Percentiles rank a stretch among this genome's conserved stretches.
Evolutionary conservation across 2,797 vertebrate species (phyloP).

Genomic region (Poeciliopsis turneri): DNA sequence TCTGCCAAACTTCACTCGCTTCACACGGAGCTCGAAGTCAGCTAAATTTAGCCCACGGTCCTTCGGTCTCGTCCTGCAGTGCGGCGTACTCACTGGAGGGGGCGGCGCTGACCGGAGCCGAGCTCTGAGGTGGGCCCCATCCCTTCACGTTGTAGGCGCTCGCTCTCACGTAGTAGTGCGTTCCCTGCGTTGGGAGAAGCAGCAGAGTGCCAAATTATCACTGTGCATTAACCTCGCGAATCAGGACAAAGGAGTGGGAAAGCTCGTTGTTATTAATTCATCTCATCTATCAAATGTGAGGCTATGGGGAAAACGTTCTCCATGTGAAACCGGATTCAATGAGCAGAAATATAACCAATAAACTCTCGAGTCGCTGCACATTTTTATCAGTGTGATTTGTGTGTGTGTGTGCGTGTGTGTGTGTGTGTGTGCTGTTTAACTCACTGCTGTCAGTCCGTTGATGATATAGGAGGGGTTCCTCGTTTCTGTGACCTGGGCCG

Average conservation of each 20-base stretch:
- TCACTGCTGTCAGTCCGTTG: conserved; percentile 74
- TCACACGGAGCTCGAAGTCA: conserved; percentile 38
- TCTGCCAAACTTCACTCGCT: conserved; percentile 36
- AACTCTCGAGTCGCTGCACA: conserved; percentile 10
- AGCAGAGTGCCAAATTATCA: conserved; percentile 55
- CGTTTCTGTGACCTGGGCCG: conserved; percentile 72
- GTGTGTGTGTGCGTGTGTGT: conserved; percentile 1
- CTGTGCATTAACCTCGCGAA: conserved; percentile 45
- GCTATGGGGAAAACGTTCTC: conserved; percentile 30
- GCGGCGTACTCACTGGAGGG: conserved; percentile 82
- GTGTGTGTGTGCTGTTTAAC: conserved; percentile 20
- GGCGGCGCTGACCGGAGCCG: conserved; percentile 74
- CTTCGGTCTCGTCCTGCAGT: conserved; percentile 45
- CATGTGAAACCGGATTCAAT: conserved; percentile 22
- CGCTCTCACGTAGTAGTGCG: conserved; percentile 78
- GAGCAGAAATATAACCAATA: conserved; percentile 5
- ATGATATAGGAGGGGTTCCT: conserved; percentile 73
- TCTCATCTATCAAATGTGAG: conserved; percentile 22
- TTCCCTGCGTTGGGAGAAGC: conserved; percentile 70
- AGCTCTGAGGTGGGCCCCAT: conserved; percentile 78
- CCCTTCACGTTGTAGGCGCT: conserved; percentile 81
- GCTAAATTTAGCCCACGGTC: conserved; percentile 16
- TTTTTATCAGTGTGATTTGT: background rate
- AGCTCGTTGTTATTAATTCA: conserved; percentile 49
- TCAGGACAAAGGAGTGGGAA: conserved; percentile 31